Conservation (phyloP, 2,113 vertebrate genomes). For the Patagioenas fasciata region DNA sequence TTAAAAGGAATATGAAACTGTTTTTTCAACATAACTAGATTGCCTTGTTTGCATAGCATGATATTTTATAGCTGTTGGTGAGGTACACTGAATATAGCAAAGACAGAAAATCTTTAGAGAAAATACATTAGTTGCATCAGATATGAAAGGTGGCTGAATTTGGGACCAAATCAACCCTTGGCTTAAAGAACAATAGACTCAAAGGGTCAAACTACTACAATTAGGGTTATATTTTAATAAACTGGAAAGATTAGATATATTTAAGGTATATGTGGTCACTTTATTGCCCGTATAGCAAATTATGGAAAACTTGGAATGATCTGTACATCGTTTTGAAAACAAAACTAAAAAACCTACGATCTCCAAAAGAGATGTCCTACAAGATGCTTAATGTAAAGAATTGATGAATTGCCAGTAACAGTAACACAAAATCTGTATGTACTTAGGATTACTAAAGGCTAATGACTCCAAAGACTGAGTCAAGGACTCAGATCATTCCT, state of each 20-base stretch:
- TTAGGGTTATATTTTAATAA: background rate
- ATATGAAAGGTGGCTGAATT: background rate
- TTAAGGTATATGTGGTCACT: background rate
- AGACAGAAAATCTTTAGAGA: background rate
- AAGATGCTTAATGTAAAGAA: background rate
- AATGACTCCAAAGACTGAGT: background rate
- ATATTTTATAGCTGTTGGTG: background rate
- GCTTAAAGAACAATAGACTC: background rate
- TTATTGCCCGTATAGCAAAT: background rate
- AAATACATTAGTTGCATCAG: background rate
- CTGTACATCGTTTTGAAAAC: background rate
- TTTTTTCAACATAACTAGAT: background rate
- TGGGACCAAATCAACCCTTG: constrained; percentile 5
- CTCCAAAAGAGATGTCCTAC: background rate
- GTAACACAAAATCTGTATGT: background rate
- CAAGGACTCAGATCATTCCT: background rate
- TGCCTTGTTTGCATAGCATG: background rate
- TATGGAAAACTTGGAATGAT: background rate
- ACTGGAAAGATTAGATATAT: background rate
- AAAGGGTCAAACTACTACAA: background rate
- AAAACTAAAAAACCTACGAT: background rate
- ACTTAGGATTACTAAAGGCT: background rate
- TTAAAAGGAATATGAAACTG: background rate
- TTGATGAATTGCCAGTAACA: background rate
- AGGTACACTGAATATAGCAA: background rate